phyloP scores from a whole-genome alignment of 2,888 invertebrate genomes.

The Gasteruption jaculator region DNA sequence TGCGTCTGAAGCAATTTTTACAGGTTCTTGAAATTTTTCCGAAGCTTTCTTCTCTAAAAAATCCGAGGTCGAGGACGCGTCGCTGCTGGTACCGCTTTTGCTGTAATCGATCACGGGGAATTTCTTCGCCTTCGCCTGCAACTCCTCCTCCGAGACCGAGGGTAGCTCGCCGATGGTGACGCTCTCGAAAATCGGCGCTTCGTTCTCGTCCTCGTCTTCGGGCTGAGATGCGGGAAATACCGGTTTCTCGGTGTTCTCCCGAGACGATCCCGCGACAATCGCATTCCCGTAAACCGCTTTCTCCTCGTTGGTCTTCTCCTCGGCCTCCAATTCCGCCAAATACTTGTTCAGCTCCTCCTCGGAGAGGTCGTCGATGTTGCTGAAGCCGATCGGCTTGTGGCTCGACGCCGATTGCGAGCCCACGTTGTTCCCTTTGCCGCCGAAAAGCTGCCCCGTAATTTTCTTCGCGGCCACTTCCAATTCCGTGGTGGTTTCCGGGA shows the following conservation, averaged over 20 bases:
- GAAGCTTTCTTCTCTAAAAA: slow-evolving; percentile 28
- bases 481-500: slow-evolving; percentile 28
- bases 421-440: not conserved
- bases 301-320: slow-evolving; percentile 37
- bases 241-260: slow-evolving; percentile 1
- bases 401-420: not conserved
- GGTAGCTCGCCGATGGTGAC: slow-evolving; percentile 40
- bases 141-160: slow-evolving; percentile 33
- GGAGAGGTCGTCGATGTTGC: slow-evolving; percentile 43
- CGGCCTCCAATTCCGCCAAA: slow-evolving; percentile 49
- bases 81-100: slow-evolving; percentile 24
- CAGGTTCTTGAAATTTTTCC: slow-evolving; percentile 27
- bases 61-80: slow-evolving; percentile 28
- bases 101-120: slow-evolving; percentile 40
- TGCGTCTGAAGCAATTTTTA: slow-evolving; percentile 27
- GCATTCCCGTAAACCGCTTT: slow-evolving; percentile 24
- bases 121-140: slow-evolving; percentile 38
- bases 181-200: slow-evolving; percentile 39
- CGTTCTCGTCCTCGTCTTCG: slow-evolving; percentile 39
- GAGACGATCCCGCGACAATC: slow-evolving; percentile 6
- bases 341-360: slow-evolving; percentile 50
- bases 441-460: slow-evolving; percentile 30
- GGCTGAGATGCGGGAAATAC: no score
- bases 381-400: slow-evolving; percentile 37
- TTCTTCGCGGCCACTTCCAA: slow-evolving; percentile 31